Evolutionary conservation across 2,113 vertebrate genomes (phyloP).

Genomic region (human): DNA sequence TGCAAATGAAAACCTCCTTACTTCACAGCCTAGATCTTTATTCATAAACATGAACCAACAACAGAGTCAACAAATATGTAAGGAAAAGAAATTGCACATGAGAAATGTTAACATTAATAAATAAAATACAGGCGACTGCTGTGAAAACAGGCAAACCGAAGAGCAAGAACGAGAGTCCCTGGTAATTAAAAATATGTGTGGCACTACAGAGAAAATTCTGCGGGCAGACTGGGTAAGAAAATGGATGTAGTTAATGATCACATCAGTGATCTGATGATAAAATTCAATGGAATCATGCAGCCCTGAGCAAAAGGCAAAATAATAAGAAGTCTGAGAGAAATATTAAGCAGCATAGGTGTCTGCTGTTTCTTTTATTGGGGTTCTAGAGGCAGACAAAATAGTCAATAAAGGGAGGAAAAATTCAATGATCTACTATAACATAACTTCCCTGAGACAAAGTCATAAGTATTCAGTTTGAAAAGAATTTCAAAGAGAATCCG

Average conservation of each 20-base stretch:
- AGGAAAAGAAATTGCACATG: neutral
- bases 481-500: neutral
- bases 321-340: neutral
- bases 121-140: neutral
- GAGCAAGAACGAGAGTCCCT: neutral
- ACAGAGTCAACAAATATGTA: neutral
- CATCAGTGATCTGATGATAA: neutral
- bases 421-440: neutral
- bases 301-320: neutral
- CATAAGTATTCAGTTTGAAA: neutral
- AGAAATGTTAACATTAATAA: neutral
- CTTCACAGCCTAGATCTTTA: neutral
- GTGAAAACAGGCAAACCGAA: neutral
- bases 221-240: neutral
- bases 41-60: neutral
- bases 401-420: neutral
- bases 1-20: neutral
- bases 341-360: neutral
- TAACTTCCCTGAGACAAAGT: slow-evolving; percentile 14
- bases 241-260: neutral
- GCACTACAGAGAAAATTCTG: neutral
- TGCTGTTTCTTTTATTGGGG: neutral
- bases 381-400: neutral
- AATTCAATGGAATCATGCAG: neutral
- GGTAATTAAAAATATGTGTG: slow-evolving; percentile 12